Conservation (phyloP, 2,113 vertebrate species). For the Abramis brama region DNA sequence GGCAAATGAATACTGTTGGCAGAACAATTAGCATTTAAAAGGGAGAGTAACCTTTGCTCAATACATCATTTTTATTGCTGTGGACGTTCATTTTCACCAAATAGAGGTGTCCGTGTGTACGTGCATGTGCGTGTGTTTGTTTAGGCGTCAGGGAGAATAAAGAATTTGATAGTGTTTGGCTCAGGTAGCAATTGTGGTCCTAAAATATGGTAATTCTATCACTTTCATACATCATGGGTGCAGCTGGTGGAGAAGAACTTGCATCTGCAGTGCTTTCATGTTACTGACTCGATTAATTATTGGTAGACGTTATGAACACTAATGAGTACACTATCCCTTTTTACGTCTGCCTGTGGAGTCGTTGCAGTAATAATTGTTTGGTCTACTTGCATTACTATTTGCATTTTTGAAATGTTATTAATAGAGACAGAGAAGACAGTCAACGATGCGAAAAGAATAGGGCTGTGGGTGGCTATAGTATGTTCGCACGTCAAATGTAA, state of each 20-base stretch:
- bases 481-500: not conserved
- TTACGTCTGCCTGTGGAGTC: not conserved
- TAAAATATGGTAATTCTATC: slow-evolving; percentile 12
- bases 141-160: not conserved
- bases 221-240: not conserved
- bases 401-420: slow-evolving; percentile 1
- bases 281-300: slow-evolving; percentile 16
- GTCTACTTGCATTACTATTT: not conserved
- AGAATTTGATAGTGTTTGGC: slow-evolving; percentile 5
- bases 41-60: slow-evolving; percentile 85
- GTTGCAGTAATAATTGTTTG: slow-evolving; percentile 8
- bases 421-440: not conserved
- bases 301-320: not conserved
- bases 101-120: slow-evolving; percentile 25
- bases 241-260: not conserved
- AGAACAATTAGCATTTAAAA: slow-evolving; percentile 91
- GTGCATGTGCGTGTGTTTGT: not conserved
- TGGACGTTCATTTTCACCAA: slow-evolving; percentile 75
- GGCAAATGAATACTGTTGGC: slow-evolving; percentile 85
- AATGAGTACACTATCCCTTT: slow-evolving; percentile 5
- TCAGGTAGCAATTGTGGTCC: not conserved
- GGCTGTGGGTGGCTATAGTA: not conserved
- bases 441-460: not conserved
- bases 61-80: slow-evolving; percentile 81
- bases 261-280: slow-evolving; percentile 1